A percentile compares a stretch with the other conserved stretches of the same genome.
phyloP scores from a whole-genome alignment of 2,797 vertebrate genomes.

The Todus mexicanus region DNA sequence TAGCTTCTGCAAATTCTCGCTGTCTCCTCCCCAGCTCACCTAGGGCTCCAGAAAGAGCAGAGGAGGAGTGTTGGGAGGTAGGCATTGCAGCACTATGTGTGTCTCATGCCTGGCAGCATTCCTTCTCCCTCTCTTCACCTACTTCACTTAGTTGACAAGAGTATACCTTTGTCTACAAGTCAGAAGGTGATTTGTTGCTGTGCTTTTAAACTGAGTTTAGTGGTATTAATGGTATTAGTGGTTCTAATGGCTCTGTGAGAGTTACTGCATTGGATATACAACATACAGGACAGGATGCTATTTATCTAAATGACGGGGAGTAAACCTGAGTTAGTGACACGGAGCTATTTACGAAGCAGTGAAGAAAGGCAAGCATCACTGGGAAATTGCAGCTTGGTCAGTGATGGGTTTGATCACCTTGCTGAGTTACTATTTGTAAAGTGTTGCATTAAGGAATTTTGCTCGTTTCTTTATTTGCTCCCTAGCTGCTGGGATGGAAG shows the following conservation, averaged over 20 bases:
- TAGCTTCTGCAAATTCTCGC: background rate
- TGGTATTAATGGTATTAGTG: background rate
- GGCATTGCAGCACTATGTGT: background rate
- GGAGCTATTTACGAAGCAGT: background rate
- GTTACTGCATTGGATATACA: background rate
- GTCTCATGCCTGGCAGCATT: background rate
- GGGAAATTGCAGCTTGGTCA: background rate
- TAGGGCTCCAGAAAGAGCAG: background rate
- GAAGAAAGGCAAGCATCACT: background rate
- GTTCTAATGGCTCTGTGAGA: background rate
- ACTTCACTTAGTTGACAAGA: background rate
- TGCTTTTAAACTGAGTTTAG: background rate
- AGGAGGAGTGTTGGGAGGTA: background rate
- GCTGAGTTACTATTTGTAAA: background rate
- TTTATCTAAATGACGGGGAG: rapidly evolving
- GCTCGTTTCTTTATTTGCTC: background rate
- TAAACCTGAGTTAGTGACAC: background rate
- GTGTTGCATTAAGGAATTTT: background rate
- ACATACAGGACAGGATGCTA: background rate
- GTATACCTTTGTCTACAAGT: background rate
- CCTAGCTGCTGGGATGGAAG: constrained; percentile 76
- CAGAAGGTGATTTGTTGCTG: background rate
- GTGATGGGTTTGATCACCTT: background rate
- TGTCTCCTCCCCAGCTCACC: background rate
- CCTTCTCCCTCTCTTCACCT: background rate